Conservation (phyloP, 1,140 invertebrate genomes). For the Ceratina japonica region DNA sequence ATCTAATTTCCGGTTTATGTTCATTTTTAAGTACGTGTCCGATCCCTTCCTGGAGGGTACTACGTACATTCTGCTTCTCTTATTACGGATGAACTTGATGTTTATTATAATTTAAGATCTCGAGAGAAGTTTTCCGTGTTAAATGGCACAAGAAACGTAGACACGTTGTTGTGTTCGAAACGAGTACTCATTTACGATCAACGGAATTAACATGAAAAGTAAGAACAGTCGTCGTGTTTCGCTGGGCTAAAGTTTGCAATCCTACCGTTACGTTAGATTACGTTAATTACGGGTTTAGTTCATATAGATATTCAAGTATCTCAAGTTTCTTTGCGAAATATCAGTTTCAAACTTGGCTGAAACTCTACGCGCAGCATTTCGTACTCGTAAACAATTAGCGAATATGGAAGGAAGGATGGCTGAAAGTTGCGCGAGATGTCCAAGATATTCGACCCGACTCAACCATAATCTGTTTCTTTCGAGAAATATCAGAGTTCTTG, state of each 20-base stretch:
- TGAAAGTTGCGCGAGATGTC: conserved; percentile 21
- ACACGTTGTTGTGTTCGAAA: neutral
- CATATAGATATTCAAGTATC: conserved; percentile 26
- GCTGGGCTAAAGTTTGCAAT: conserved; percentile 8
- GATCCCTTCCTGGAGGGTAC: too few species aligned
- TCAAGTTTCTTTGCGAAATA: conserved; percentile 44
- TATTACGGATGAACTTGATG: too few species aligned
- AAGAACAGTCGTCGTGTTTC: neutral
- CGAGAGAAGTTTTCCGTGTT: neutral
- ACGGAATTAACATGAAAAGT: neutral
- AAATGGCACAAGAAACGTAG: neutral
- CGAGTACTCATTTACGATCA: too few species aligned
- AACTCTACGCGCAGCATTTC: conserved; percentile 5
- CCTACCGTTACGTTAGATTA: conserved; percentile 43
- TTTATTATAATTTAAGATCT: neutral
- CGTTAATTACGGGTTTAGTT: conserved; percentile 35
- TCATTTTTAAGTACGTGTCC: too few species aligned
- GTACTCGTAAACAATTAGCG: conserved; percentile 38
- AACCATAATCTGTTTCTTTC: neutral
- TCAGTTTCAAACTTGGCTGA: conserved; percentile 37
- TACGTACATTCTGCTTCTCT: too few species aligned
- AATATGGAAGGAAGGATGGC: conserved; percentile 13
- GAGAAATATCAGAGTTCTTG: too few species aligned
- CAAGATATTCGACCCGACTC: neutral
- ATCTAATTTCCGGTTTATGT: too few species aligned